Percentiles rank a stretch among this genome's conserved stretches.
phyloP scores from a whole-genome alignment of 2,113 vertebrate species.

The Austrofundulus limnaeus region DNA sequence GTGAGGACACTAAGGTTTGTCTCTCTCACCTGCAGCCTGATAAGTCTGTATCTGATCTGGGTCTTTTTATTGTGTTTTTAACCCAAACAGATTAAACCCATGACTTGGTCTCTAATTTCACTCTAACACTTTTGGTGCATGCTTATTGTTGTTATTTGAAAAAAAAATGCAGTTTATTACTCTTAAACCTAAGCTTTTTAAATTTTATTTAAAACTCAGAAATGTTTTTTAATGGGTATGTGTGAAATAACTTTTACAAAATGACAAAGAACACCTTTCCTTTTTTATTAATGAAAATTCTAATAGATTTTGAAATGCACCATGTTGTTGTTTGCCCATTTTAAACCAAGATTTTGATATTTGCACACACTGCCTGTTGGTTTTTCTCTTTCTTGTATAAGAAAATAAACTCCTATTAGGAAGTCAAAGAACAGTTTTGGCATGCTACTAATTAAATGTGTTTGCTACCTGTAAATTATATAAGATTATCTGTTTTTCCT shows the following conservation, averaged over 20 bases:
- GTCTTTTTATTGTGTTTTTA: background rate
- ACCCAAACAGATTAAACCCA: too few relatives aligned
- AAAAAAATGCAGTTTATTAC: background rate
- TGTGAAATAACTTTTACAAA: too few relatives aligned
- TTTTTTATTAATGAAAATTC: too few relatives aligned
- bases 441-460: conserved; percentile 4
- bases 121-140: too few relatives aligned
- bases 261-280: too few relatives aligned
- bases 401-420: background rate
- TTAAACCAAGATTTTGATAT: too few relatives aligned
- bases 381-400: background rate
- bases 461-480: background rate
- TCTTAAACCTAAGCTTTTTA: background rate
- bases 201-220: background rate
- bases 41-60: conserved; percentile 31
- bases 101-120: too few relatives aligned
- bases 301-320: background rate
- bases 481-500: background rate
- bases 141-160: rapidly evolving
- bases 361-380: background rate
- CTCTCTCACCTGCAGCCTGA: conserved; percentile 67
- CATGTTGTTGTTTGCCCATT: background rate
- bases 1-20: conserved; percentile 91
- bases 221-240: too few relatives aligned
- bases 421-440: conserved; percentile 10